Evolutionary conservation across 2,888 invertebrate genomes (phyloP).

Genomic region (Rhingia rostrata): DNA sequence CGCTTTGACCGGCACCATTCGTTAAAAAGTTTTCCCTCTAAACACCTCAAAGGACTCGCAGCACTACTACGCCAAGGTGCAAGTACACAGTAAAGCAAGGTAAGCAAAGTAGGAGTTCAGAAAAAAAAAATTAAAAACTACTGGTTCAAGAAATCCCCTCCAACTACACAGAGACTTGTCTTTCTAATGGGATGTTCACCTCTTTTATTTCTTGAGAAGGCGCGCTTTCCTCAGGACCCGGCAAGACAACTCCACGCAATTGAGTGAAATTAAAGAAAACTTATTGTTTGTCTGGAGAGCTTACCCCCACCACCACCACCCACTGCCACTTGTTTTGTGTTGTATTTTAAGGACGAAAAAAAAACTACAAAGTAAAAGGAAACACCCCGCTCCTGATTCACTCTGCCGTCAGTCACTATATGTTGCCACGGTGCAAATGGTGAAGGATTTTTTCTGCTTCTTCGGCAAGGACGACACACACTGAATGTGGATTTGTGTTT

Average conservation of each 20-base stretch:
- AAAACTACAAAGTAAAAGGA: not conserved
- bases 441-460: not conserved
- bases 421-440: constrained; percentile 6
- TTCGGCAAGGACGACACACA: not conserved
- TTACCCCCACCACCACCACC: not conserved
- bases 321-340: too few species aligned
- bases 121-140: not conserved
- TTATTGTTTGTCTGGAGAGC: constrained; percentile 5
- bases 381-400: too few species aligned
- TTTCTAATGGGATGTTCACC: constrained; percentile 25
- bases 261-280: constrained; percentile 38
- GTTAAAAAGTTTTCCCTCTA: not conserved
- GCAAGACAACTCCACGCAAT: constrained; percentile 28
- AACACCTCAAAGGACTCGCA: not conserved
- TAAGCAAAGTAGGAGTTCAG: not conserved
- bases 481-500: not conserved
- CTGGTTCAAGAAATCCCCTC: not conserved
- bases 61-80: too few species aligned
- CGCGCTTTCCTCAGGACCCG: constrained; percentile 6
- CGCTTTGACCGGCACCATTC: constrained; percentile 12
- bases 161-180: too few species aligned
- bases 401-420: not conserved
- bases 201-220: not conserved
- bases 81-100: too few species aligned
- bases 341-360: not conserved